Evolutionary conservation across 2,113 vertebrate genomes (phyloP), one percentile per base, ranked within the genome.

Genomic region (Aldabrachelys gigantea): DNA sequence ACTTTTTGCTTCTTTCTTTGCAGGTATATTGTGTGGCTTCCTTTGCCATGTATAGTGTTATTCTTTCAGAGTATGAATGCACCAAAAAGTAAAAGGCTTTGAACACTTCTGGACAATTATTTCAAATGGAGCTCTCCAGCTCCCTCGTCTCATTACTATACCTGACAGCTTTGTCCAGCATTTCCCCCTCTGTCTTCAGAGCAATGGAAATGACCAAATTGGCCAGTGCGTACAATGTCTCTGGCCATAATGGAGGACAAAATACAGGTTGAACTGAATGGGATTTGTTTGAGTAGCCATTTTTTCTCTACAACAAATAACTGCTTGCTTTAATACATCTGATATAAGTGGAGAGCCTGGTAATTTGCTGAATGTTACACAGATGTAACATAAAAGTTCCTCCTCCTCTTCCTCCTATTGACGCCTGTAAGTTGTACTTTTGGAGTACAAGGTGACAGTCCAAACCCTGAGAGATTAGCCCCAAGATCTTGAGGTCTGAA

Each of bases 61-160:
- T 91, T 95, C 44, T 92, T 94, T 89, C 76, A 50, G 85, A 95
- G 38, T 47, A 41, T 85, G 52, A 96, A 92, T 57, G 53, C 87
- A 84, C 85, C 75, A 10, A 53, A 90, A 84, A 95, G 91, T 44
- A 82, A 80, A 81, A 14, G 7, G 50, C 47, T 78, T 38, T 49
- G 88, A 87, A 19, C 75, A 38, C 31, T 88, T 91, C 76, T 85
- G 38, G 16, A 89, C 47, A 95, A 85, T 84, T 88, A 88, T 69
- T 95, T 92, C 94, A 87, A 85, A 85, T 93, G 83, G 44, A 94
- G 57, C 75, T 96, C 93, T 97, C 97, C 80, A 96, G 85, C 54
- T 97, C 96, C 94, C 96, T 97, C 87, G 95, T 95, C 96, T 97
- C 95, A 96, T 96, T 97, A 97, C 82, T 87, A 85, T 95, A 93